Base-by-base conservation (phyloP, 2,797 vertebrate genomes). In the Coluber constrictor region DNA sequence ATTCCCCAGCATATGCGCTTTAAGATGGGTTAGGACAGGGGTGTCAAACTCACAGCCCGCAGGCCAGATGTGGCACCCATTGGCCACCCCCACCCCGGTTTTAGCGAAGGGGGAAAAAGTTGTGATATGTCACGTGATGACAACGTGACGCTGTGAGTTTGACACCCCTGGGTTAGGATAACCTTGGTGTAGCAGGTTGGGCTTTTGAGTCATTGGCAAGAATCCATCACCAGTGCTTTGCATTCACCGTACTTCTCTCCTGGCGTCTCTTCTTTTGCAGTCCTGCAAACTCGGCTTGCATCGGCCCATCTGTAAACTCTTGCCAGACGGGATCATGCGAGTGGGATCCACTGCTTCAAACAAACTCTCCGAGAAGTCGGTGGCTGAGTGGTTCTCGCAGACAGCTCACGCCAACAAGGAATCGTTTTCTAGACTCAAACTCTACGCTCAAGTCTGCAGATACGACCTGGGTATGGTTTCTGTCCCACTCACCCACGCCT, bases 401-500 rank as follows among this genome's bases (percentile, higher is more conserved):
- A 98, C 98, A 94, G 97, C 98, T 96, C 98, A 98, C 92, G 94
- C 98, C 97, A 98, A 98, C 98, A 98, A 96, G 4, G 99, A 99
- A 91, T 98, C 98, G 0, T 99, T 99, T 97, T 98, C 98, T 96
- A 99, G 99, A 97, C 98, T 99, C 96, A 99, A 99, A 97, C 98
- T 99, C 94, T 99, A 99, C 83, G 99, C 99, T 96, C 99, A 99
- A 99, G 99, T 99, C 96, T 99, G 99, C 98, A 98, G 98, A 97
- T 99, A 99, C 0, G 99, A 99, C 96, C 97, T 99, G 92, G 99
- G 99, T 99, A 98, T 70, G 97, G 12, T 86, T 43, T 51, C 25
- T 47, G 9, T 43, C n/a, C 54, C 86, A 54, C 61, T 12, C 43
- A 37, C n/a, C n/a, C 63, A 16, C n/a, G 25, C 29, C 63, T 66